Evolutionary conservation across 2,113 vertebrate species (phyloP).

Genomic region (Machaerirhynchus nigripectus): DNA sequence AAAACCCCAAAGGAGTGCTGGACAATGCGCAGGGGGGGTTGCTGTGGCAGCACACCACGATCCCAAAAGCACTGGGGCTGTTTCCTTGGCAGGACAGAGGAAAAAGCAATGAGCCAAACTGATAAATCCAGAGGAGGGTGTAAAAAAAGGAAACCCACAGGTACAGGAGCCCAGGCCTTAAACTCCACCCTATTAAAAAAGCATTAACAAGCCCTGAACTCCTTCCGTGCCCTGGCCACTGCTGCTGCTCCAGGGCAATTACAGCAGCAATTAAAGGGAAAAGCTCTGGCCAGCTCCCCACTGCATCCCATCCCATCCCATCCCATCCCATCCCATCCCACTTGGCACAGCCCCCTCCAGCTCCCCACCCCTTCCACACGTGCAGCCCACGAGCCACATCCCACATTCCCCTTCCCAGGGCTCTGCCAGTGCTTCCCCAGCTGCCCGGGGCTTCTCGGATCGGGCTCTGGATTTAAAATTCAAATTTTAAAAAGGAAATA

Average conservation of each 20-base stretch:
- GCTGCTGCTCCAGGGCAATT: background rate
- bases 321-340: background rate
- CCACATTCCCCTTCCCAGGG: background rate
- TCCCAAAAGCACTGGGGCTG: accelerated
- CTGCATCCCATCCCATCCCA: background rate
- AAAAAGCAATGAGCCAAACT: background rate
- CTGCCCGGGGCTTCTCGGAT: background rate
- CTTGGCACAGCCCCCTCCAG: background rate
- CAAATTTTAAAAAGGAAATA: no score
- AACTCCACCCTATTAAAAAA: background rate
- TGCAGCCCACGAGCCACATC: background rate
- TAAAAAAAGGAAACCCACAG: background rate
- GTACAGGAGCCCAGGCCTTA: background rate
- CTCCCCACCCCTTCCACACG: background rate
- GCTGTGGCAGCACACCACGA: background rate
- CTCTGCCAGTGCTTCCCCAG: background rate
- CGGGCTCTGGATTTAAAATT: background rate
- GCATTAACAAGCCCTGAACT: background rate
- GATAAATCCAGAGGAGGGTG: background rate
- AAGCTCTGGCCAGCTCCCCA: background rate
- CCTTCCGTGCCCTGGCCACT: background rate
- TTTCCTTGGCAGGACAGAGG: background rate
- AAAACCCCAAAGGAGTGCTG: background rate
- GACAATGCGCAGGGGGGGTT: background rate
- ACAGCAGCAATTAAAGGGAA: background rate